phyloP scores from a whole-genome alignment of 2,888 invertebrate species.

The Heliconius hortense region DNA sequence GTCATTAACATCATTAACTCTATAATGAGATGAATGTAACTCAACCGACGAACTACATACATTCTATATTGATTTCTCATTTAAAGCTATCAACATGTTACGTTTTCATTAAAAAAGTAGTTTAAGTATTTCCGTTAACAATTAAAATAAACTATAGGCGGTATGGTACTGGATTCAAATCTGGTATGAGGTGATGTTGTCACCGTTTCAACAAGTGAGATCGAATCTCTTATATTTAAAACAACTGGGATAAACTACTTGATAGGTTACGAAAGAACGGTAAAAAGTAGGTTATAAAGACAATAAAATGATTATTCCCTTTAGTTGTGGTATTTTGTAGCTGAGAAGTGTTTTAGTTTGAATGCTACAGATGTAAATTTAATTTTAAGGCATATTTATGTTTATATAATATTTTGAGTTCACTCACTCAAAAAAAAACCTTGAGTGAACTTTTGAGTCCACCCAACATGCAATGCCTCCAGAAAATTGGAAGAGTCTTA shows the following conservation, averaged over 20 bases:
- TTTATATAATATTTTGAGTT: too few species aligned
- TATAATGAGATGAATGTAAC: constrained; percentile 33
- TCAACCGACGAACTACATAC: constrained; percentile 17
- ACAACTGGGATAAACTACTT: not conserved
- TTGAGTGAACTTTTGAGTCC: too few species aligned
- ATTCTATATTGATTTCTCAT: constrained; percentile 26
- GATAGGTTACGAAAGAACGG: not conserved
- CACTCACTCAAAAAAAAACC: too few species aligned
- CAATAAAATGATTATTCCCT: not conserved
- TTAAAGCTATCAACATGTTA: constrained; percentile 21
- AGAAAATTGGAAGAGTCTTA: too few species aligned
- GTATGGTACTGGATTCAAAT: not conserved
- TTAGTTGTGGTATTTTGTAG: not conserved
- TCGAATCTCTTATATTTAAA: not conserved
- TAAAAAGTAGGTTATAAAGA: not conserved
- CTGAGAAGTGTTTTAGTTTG: not conserved
- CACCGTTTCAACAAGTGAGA: not conserved
- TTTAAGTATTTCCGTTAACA: constrained; percentile 17
- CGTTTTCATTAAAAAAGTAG: constrained; percentile 26
- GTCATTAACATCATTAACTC: constrained; percentile 27
- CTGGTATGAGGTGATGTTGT: not conserved
- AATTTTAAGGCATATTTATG: not conserved
- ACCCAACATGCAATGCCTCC: too few species aligned
- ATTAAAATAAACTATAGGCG: not conserved
- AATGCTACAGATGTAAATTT: not conserved